Evolutionary conservation across 2,888 invertebrate genomes (phyloP).

Genomic region (Drosophila stalkeri): DNA sequence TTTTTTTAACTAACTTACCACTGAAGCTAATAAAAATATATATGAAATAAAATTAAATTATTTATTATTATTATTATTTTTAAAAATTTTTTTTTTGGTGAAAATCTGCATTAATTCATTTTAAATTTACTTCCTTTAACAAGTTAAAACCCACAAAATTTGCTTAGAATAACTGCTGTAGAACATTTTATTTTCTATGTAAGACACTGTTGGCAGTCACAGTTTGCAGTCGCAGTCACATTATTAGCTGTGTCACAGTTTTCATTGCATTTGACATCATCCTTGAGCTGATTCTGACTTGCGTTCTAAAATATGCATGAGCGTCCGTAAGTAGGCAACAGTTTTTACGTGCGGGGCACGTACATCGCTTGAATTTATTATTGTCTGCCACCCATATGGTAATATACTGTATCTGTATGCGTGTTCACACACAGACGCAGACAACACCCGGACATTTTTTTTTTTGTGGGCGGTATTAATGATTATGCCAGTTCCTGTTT

Average conservation of each 20-base stretch:
- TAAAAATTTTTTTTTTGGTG: too few species aligned
- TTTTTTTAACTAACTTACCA: too few species aligned
- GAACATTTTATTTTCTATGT: too few species aligned
- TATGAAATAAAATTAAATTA: too few species aligned
- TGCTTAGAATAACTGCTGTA: too few species aligned
- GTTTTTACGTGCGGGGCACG: slow-evolving; percentile 57
- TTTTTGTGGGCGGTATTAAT: slow-evolving; percentile 57
- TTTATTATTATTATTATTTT: too few species aligned
- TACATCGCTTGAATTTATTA: slow-evolving; percentile 70
- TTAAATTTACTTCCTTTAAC: not conserved
- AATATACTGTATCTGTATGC: slow-evolving; percentile 37
- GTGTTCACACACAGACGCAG: slow-evolving; percentile 4
- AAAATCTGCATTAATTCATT: too few species aligned
- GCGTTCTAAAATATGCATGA: slow-evolving; percentile 57
- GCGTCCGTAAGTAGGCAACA: slow-evolving; percentile 60
- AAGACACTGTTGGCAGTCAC: not conserved
- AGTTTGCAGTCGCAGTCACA: slow-evolving; percentile 2
- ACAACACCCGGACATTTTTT: slow-evolving; percentile 1
- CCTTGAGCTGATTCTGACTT: slow-evolving; percentile 7
- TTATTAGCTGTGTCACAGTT: slow-evolving; percentile 17
- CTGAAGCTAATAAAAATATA: too few species aligned
- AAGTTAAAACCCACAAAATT: not conserved
- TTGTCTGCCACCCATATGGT: slow-evolving; percentile 54
- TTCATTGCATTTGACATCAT: not conserved
- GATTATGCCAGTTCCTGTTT: slow-evolving; percentile 41